Percentiles rank a stretch among this genome's conserved stretches.
Evolutionary conservation across 2,797 vertebrate genomes (phyloP).

Genomic region (Tiaroga cobitis): DNA sequence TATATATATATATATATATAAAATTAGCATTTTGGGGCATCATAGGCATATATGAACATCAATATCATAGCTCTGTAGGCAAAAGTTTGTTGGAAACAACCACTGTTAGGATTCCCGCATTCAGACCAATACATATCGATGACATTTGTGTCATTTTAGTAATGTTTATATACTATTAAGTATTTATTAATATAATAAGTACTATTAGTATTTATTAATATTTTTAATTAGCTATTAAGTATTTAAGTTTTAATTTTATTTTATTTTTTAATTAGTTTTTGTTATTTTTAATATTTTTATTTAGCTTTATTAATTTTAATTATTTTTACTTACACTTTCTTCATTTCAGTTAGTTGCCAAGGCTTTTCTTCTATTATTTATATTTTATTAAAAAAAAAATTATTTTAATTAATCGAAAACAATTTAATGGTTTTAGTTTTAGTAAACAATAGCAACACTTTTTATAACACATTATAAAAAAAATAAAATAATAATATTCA

Average conservation of each 20-base stretch:
- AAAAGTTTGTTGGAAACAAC: neutral
- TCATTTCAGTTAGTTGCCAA: neutral
- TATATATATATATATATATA: neutral
- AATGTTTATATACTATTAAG: neutral
- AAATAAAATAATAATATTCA: neutral
- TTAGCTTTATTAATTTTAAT: neutral
- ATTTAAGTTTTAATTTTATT: neutral
- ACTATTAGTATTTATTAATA: neutral
- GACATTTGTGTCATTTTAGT: neutral
- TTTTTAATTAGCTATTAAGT: neutral
- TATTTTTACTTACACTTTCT: neutral
- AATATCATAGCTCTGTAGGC: neutral
- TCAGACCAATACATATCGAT: no score
- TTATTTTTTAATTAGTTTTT: no score
- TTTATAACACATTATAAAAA: neutral
- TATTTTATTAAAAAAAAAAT: neutral
- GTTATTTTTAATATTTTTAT: neutral
- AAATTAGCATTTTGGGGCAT: neutral
- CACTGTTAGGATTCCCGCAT: no score
- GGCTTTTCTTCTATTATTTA: neutral
- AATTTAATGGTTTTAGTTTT: neutral
- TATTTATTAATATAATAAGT: neutral
- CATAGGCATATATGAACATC: neutral
- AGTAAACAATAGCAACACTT: neutral
- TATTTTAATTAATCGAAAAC: neutral